These are phyloP conservation scores for Mizuhopecten yessoensis DNA, from an alignment of 1,140 invertebrate species.

Conservation along the genomic window DNA sequence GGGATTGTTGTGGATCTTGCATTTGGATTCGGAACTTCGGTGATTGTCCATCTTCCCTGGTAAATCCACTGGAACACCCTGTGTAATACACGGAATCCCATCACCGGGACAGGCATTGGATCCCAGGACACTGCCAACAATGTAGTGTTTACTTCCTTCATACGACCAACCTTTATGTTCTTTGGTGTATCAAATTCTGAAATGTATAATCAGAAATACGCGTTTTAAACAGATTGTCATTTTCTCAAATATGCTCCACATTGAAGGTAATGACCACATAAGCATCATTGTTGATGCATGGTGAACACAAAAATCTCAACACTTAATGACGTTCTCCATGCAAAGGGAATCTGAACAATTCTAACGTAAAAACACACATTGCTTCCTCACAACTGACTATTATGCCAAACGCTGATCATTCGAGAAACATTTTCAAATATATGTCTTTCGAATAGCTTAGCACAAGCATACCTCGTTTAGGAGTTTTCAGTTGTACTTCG, in stretches of 20 bases:
- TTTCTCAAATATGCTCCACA: no score
- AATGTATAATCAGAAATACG: not conserved
- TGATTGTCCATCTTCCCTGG: conserved; percentile 57
- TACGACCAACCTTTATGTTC: conserved; percentile 54
- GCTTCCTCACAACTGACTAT: no score
- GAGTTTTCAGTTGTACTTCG: conserved; percentile 48
- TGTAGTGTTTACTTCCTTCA: conserved; percentile 48
- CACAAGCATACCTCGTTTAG: conserved; percentile 60
- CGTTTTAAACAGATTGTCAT: no score
- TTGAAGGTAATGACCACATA: no score
- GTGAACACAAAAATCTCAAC: no score
- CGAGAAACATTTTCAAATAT: no score
- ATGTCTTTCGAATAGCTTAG: no score
- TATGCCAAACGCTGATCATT: no score
- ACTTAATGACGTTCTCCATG: no score
- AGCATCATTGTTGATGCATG: no score
- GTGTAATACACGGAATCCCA: conserved; percentile 57
- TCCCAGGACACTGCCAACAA: conserved; percentile 56
- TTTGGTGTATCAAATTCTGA: not conserved
- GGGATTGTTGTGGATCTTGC: conserved; percentile 45
- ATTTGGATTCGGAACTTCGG: conserved; percentile 52
- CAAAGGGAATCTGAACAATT: no score
- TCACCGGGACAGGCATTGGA: conserved; percentile 25
- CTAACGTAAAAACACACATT: no score
- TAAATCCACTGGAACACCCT: conserved; percentile 60